These are phyloP conservation scores for Elymnias hypermnestra DNA, from an alignment of 1,140 invertebrate genomes.

Conservation along the genomic window DNA sequence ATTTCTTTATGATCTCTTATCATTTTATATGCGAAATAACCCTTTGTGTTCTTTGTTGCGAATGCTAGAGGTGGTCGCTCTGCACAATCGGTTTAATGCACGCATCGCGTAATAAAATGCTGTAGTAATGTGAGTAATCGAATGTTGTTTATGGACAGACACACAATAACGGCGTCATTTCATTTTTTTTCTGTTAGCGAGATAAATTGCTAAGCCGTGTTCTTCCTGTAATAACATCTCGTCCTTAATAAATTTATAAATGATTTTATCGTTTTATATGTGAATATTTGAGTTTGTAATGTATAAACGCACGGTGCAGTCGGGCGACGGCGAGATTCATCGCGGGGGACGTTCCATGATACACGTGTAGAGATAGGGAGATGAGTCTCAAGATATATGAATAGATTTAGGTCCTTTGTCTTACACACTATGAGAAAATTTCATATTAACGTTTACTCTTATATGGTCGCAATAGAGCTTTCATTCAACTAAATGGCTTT, in stretches of 20 bases:
- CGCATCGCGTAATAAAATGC: constrained; percentile 43
- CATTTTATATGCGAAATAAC: constrained; percentile 47
- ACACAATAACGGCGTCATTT: constrained; percentile 39
- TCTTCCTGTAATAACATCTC: constrained; percentile 39
- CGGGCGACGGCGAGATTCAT: constrained; percentile 28
- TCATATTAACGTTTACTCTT: constrained; percentile 21
- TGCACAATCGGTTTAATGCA: constrained; percentile 39
- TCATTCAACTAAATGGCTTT: too few relatives aligned
- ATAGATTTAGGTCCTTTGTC: constrained; percentile 46
- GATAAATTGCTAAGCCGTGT: constrained; percentile 36
- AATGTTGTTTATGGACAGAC: constrained; percentile 39
- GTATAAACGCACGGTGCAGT: constrained; percentile 25
- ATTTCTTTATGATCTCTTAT: constrained; percentile 65
- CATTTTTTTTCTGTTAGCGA: constrained; percentile 33
- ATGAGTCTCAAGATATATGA: constrained; percentile 30
- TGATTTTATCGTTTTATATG: constrained; percentile 20
- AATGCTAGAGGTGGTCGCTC: constrained; percentile 53
- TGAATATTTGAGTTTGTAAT: constrained; percentile 16
- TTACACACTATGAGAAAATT: constrained; percentile 35
- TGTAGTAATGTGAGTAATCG: constrained; percentile 57
- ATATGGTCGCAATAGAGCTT: too few relatives aligned
- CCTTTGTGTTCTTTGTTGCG: constrained; percentile 54
- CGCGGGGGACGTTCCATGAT: constrained; percentile 26
- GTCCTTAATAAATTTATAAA: constrained; percentile 29
- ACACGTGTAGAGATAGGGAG: constrained; percentile 50